phyloP scores from a whole-genome alignment of 2,797 vertebrate genomes.

The Chaenodraco wilsoni region DNA sequence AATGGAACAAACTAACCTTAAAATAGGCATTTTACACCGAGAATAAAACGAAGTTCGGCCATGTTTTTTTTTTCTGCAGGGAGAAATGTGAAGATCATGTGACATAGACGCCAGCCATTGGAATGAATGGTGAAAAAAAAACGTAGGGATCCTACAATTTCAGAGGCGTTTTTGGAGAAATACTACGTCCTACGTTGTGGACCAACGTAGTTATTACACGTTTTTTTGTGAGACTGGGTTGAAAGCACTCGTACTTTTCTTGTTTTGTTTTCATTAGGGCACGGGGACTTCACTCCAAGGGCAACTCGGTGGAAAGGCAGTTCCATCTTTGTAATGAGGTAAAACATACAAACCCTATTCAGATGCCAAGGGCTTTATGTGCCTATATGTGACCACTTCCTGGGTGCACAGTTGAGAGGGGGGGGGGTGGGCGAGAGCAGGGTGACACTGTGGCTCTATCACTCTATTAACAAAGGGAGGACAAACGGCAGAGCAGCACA shows the following conservation, averaged over 20 bases:
- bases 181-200: too few species aligned
- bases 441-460: conserved; percentile 72
- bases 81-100: too few species aligned
- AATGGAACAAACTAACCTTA: too few species aligned
- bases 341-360: conserved; percentile 55
- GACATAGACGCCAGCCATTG: too few species aligned
- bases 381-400: conserved; percentile 73
- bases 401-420: conserved; percentile 52
- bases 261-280: conserved; percentile 30
- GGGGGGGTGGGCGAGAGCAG: conserved; percentile 33
- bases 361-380: conserved; percentile 61
- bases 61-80: too few species aligned
- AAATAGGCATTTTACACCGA: too few species aligned
- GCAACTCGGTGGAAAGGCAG: background rate
- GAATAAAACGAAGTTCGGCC: too few species aligned
- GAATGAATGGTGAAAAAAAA: too few species aligned
- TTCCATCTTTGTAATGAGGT: conserved; percentile 20
- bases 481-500: conserved; percentile 68
- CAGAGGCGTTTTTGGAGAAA: too few species aligned
- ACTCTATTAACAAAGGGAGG: conserved; percentile 79
- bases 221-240: too few species aligned
- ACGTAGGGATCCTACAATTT: too few species aligned
- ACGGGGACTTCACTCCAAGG: conserved; percentile 30
- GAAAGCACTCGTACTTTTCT: conserved; percentile 4
- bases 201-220: too few species aligned